Evolutionary conservation across 2,888 invertebrate species (phyloP), one percentile per base, ranked within the genome.

Genomic region (Zootermopsis nevadensis): DNA sequence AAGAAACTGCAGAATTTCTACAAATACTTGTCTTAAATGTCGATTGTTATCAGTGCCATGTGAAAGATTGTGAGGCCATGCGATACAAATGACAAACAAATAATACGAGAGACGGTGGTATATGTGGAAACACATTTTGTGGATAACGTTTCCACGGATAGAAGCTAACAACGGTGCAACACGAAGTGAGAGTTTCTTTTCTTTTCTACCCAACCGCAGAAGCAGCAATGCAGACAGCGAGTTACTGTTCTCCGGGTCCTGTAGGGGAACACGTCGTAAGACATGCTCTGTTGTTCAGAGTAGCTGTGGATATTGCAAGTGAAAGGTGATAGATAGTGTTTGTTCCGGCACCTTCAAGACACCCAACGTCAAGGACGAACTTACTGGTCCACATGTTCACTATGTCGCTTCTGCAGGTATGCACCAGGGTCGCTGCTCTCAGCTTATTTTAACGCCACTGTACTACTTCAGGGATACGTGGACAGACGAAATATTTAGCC

Each of bases 171-270:
- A 60, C 19, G n/a, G 60, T 60, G 60, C 7, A 60, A 60, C 60
- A 55, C 22, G 15, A 60, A 60, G 60, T 60, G 60, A 60, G 60
- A 60, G 60, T 60, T 60, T 19, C n/a, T 55, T n/a, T 60, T 60
- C n/a, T 19, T 48, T 19, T 15, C n/a, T n/a, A n/a, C n/a, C 48
- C 48, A 19, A 15, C 60, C 60, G 60, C 60, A 60, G 60, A 12
- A n/a, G n/a, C n/a, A 27, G 60, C 60, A 27, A 60, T 27, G 60
- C 60, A 27, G 48, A 27, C 60, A 8, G 60, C n/a, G 15, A n/a
- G 27, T 27, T 27, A n/a, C 60, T 60, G 60, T 60, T 1, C n/a
- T n/a, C 4, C 60, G 15, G 8, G 53, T 2, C 53, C 22, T 2
- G 55, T 48, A 48, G 10, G 48, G 15, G 48, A 15, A 15, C 8